Evolutionary conservation across 2,113 vertebrate genomes (phyloP).

Genomic region (Callocephalon fimbriatum): DNA sequence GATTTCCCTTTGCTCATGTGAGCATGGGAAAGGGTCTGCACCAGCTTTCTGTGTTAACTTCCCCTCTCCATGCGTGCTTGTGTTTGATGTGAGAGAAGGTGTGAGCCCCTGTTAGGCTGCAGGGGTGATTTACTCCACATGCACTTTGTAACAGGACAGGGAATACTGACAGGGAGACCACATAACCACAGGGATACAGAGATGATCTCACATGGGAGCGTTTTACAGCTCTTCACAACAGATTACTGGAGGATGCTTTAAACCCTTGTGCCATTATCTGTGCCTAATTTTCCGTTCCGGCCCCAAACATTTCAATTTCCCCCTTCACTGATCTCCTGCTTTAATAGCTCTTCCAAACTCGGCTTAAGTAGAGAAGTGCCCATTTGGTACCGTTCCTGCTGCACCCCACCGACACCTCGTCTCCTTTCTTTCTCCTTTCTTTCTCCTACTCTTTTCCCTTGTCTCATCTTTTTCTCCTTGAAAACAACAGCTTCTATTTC

Average conservation of each 20-base stretch:
- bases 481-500: background rate
- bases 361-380: background rate
- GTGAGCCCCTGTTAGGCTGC: background rate
- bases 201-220: background rate
- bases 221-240: background rate
- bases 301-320: background rate
- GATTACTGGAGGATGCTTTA: background rate
- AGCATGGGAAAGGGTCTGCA: background rate
- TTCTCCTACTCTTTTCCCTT: background rate
- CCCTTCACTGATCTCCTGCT: slow-evolving; percentile 14
- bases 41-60: background rate
- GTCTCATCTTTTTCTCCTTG: background rate
- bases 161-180: background rate
- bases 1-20: background rate
- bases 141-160: background rate
- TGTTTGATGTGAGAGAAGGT: rapidly evolving
- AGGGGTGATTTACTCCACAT: background rate
- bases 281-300: background rate
- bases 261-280: background rate
- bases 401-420: background rate
- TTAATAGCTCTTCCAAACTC: background rate
- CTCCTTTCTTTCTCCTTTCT: background rate
- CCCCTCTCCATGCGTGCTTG: rapidly evolving
- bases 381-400: background rate
- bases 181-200: background rate